Evolutionary conservation across 2,113 vertebrate species (phyloP).

Genomic region (Tupaia tana): DNA sequence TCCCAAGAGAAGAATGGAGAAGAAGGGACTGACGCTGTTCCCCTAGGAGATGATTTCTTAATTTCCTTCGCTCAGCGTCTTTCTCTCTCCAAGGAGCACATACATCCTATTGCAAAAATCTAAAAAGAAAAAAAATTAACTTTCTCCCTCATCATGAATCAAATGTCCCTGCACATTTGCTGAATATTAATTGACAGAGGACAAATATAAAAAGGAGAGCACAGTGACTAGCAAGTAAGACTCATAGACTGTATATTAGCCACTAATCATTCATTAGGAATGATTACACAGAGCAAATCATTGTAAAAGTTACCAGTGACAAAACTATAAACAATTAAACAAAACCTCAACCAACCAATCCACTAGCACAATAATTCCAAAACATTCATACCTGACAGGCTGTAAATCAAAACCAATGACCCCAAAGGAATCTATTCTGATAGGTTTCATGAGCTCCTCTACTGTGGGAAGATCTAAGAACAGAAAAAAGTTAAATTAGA

Average conservation of each 20-base stretch:
- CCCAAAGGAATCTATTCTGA: conserved; percentile 85
- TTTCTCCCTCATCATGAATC: background rate
- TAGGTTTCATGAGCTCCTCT: conserved; percentile 94
- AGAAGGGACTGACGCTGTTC: no score
- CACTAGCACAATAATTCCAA: background rate
- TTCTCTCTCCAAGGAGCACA: no score
- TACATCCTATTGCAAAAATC: no score
- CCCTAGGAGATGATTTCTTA: no score
- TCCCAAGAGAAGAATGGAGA: no score
- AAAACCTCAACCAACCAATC: background rate
- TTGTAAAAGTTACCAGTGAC: background rate
- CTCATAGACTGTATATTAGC: background rate
- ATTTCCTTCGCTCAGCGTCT: no score
- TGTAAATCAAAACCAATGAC: conserved; percentile 83
- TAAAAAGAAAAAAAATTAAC: background rate
- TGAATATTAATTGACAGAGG: background rate
- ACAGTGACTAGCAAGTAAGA: background rate
- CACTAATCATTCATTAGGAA: background rate
- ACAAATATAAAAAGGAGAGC: background rate
- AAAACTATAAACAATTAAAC: conserved; percentile 4
- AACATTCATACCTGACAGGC: conserved; percentile 86
- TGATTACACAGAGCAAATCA: background rate
- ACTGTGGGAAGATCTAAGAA: conserved; percentile 92
- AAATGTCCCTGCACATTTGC: background rate
- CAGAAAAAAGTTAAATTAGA: background rate